Percentiles rank a stretch among this genome's conserved stretches.
Evolutionary conservation across 2,797 vertebrate species (phyloP).

Genomic region (Chloroceryle inda): DNA sequence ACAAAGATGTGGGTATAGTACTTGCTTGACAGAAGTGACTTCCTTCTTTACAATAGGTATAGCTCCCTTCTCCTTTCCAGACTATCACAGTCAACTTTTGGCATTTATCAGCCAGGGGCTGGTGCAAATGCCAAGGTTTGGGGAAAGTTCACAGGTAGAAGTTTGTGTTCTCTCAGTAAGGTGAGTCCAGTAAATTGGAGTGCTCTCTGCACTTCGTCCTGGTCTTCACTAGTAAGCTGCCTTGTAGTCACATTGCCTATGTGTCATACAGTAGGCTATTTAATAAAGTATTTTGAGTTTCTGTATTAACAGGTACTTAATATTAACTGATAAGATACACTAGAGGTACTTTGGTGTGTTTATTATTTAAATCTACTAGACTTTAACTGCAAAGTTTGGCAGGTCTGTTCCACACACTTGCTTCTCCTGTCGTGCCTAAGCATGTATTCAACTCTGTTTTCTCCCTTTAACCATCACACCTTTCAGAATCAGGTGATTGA

Average conservation of each 20-base stretch:
- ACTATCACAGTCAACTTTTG: background rate
- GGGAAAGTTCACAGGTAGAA: background rate
- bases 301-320: background rate
- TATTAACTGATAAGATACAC: background rate
- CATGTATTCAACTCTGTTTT: background rate
- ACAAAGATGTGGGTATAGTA: background rate
- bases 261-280: background rate
- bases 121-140: conserved; percentile 18
- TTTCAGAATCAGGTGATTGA: background rate
- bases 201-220: background rate
- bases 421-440: background rate
- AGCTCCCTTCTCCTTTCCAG: background rate
- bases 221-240: background rate
- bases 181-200: background rate
- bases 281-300: background rate
- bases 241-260: background rate
- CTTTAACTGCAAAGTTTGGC: background rate
- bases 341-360: background rate
- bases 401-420: background rate
- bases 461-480: background rate
- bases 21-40: background rate
- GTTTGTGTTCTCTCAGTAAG: background rate
- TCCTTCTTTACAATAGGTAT: background rate
- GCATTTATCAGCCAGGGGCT: background rate
- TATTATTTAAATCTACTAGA: background rate